Evolutionary conservation across 2,797 vertebrate species (phyloP).

Genomic region (Acipenser oxyrinchus): DNA sequence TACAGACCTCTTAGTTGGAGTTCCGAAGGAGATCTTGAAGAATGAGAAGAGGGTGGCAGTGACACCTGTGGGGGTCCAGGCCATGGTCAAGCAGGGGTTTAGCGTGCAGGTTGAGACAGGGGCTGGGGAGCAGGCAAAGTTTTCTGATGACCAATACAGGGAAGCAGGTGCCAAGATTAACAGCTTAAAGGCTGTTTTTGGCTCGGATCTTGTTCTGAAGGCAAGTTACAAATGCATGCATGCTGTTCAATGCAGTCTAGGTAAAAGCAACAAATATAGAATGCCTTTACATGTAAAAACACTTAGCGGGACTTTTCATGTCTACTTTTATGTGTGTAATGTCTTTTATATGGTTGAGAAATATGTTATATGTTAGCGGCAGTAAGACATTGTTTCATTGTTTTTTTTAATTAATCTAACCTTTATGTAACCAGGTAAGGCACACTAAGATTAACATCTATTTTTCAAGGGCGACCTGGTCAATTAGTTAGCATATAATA

Average conservation of each 20-base stretch:
- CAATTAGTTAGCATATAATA: too few relatives aligned
- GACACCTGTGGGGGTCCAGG: constrained; percentile 49
- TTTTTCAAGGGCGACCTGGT: too few relatives aligned
- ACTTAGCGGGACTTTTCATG: not conserved
- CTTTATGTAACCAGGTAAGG: too few relatives aligned
- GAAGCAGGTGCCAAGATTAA: constrained; percentile 50
- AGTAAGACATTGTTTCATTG: too few relatives aligned
- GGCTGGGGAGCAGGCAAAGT: constrained; percentile 56
- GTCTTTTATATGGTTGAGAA: not conserved
- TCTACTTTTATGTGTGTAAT: not conserved
- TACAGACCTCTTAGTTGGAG: constrained; percentile 55
- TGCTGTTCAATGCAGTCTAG: too few relatives aligned
- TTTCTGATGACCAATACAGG: constrained; percentile 57
- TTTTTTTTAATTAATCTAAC: too few relatives aligned
- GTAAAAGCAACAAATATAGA: not conserved
- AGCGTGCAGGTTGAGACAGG: constrained; percentile 57
- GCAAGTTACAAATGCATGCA: constrained; percentile 21
- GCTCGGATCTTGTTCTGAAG: constrained; percentile 63
- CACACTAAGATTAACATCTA: too few relatives aligned
- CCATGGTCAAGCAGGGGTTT: constrained; percentile 62
- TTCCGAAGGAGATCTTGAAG: constrained; percentile 56
- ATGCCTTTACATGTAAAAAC: not conserved
- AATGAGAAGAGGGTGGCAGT: constrained; percentile 57
- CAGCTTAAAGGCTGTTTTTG: constrained; percentile 44
- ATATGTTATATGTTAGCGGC: too few relatives aligned